Evolutionary conservation across 35 echinoderm and acorn worm species (phyloP), one percentile per base, ranked within the genome.

Genomic region (Strongylocentrotus purpuratus): DNA sequence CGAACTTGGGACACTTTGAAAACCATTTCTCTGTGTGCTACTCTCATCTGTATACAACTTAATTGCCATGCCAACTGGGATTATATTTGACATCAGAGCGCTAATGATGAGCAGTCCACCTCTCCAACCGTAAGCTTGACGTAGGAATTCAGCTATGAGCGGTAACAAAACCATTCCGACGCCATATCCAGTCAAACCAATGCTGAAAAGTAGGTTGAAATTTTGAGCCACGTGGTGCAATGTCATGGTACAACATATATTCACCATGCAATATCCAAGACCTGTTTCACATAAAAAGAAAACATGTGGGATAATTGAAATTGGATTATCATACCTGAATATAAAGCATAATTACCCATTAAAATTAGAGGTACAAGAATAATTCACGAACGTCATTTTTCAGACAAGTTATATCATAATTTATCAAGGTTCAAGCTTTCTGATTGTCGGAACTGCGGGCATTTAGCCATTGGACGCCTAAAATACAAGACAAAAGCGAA

Each of bases 71-170:
- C 28, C 87, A 15, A 8, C 4, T 35, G 87, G 87, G 17, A 88
- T 88, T 2, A 28, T 46, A 46, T 88, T 32, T 17, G 87, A 32
- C 33, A 88, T 35, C 10, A 88, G 87, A 5, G 32, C 87, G 32
- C 87, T n/a, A 15, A 88, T 88, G 33, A 88, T 88, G 32, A 88
- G 45, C 87, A 88, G 13, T 33, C 32, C 87, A 88, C 87, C 87
- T 88, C 87, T 88, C 87, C 87, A 88, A 88, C 87, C 87, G 31
- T 88, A 88, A 11, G 45, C 7, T 33, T 88, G 15, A 33, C 32
- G 32, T 1, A 88, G 87, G 28, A 88, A 31, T 35, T 88, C 87
- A 33, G 32, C 87, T 15, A 88, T 7, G 12, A 88, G 7, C 15
- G 87, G 87, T 14, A 88, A 14, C 4, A 88, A 32, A 22, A 33